Base-by-base conservation (phyloP, 1,140 invertebrate genomes). In the Camponotus pennsylvanicus region DNA sequence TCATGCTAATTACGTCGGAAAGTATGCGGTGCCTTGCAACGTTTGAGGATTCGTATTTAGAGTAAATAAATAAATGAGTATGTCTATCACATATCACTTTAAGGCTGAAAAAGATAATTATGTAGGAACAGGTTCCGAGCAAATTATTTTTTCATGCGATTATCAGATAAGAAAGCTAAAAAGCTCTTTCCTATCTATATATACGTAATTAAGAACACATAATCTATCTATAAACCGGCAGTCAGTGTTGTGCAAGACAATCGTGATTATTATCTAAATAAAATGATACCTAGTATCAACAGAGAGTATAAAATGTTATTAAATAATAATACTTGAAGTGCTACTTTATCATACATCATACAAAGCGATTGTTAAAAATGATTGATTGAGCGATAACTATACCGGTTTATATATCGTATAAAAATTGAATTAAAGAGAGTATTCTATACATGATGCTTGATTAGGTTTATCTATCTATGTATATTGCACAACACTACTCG, bases 31-130 rank as follows among this genome's bases (percentile, higher is more conserved):
- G 75, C 77, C 77, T 85, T 85, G 83, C 75, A 85, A 85, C 40
- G 63, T 85, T 75, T 40, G 64, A 82, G 76, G 49, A 8, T 13
- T 63, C 37, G 27, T 79, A 79, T 61, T 37, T 69, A 55, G n/a
- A 4, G 67, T 67, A 59, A 71, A 78, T 85, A 69, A n/a, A 34
- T 49, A 75, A 63, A 82, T 73, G 3, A 73, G 27, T 59, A 52
- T 66, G 88, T 85, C 77, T 75, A 76, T 86, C 91, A 34, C 27
- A 87, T 92, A 90, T 91, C 91, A 90, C 83, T 91, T 90, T 89
- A 91, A 92, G 89, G 86, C 89, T 91, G 88, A 92, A 45, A 45
- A 75, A 83, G 67, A 42, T 64, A 73, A 83, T 32, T 57, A 37
- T 27, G 15, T 59, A 63, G 52, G 0, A 40, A 11, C 18, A 76